Evolutionary conservation across 2,888 invertebrate species (phyloP).

Genomic region (Anagyrus pseudococci): DNA sequence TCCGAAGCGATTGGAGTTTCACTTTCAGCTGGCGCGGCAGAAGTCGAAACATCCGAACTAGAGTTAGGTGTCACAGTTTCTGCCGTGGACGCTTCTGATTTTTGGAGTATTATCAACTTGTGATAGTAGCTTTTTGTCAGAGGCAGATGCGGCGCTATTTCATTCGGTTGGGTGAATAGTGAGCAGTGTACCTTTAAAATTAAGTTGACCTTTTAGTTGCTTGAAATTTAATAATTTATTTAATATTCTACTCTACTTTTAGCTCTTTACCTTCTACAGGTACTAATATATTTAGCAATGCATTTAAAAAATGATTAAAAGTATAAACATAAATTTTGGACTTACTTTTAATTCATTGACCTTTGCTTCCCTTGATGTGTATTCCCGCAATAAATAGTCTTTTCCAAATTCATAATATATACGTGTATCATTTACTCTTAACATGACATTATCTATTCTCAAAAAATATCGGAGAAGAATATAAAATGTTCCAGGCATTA

Average conservation of each 20-base stretch:
- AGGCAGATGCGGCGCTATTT: slow-evolving; percentile 72
- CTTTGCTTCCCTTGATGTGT: slow-evolving; percentile 78
- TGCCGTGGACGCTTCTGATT: slow-evolving; percentile 1
- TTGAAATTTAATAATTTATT: background rate
- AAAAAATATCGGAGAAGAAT: slow-evolving; percentile 89
- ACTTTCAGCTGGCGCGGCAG: no score
- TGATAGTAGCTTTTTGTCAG: slow-evolving; percentile 63
- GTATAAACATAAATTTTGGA: slow-evolving; percentile 12
- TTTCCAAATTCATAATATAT: slow-evolving; percentile 80
- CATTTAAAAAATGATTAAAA: slow-evolving; percentile 15
- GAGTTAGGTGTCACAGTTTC: slow-evolving; percentile 1
- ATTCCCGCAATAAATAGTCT: slow-evolving; percentile 83
- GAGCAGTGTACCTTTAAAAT: slow-evolving; percentile 65
- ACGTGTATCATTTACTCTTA: slow-evolving; percentile 87
- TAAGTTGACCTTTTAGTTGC: slow-evolving; percentile 18
- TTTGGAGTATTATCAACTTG: slow-evolving; percentile 56
- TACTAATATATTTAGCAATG: slow-evolving; percentile 8
- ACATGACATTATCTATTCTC: slow-evolving; percentile 91
- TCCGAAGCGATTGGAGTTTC: no score
- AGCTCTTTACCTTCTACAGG: slow-evolving; percentile 5
- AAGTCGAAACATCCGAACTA: no score
- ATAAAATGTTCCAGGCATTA: slow-evolving; percentile 95
- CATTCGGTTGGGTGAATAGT: slow-evolving; percentile 72
- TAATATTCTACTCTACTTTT: slow-evolving; percentile 17
- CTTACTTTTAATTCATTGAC: slow-evolving; percentile 72